Evolutionary conservation across 2,888 invertebrate genomes (phyloP).

Genomic region (Caenorhabditis macrosperma): DNA sequence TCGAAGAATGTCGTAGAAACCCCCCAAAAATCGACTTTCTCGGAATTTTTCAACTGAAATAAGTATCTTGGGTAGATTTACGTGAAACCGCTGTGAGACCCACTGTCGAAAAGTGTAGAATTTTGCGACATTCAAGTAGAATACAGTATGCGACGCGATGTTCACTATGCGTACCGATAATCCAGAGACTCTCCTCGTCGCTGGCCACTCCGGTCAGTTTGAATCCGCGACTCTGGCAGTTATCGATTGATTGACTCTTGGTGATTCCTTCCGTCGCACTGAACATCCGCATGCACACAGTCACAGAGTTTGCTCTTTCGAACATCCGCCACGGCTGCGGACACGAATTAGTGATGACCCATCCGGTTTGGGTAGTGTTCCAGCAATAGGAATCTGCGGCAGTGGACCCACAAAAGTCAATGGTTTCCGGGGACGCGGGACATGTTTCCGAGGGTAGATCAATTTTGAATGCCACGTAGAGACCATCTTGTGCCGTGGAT

Average conservation of each 20-base stretch:
- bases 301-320: background rate
- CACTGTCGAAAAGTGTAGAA: too few species aligned
- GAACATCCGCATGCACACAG: background rate
- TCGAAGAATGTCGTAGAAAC: too few species aligned
- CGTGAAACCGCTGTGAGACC: too few species aligned
- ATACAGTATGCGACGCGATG: too few species aligned
- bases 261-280: background rate
- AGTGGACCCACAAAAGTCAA: background rate
- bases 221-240: background rate
- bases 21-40: too few species aligned
- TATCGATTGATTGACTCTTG: background rate
- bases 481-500: background rate
- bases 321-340: background rate
- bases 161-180: background rate
- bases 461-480: slow-evolving; percentile 12
- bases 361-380: background rate
- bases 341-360: background rate
- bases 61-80: too few species aligned
- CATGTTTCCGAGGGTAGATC: background rate
- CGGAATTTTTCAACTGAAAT: too few species aligned
- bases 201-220: slow-evolving; percentile 6
- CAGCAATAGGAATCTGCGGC: background rate
- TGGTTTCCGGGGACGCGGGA: background rate
- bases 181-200: background rate
- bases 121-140: too few species aligned